Evolutionary conservation across 2,888 invertebrate species (phyloP), one percentile per base, ranked within the genome.

Genomic region (Agrotis ipsilon): DNA sequence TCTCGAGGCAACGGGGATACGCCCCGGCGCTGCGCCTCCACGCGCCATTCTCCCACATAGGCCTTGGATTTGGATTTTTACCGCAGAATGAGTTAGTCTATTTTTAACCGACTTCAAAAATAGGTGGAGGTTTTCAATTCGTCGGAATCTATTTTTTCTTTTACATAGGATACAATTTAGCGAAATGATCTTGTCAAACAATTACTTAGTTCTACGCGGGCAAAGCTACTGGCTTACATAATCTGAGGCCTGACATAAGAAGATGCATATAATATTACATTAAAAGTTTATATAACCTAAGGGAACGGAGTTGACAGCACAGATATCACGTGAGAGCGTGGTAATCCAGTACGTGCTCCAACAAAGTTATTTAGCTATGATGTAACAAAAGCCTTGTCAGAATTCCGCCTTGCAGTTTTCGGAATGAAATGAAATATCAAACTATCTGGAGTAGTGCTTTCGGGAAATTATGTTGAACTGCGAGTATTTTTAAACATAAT

Each of bases 331-430:
- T 48, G 62, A 55, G 43, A 70, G 24, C 77, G 27, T 60, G 43
- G 51, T 78, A 79, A 78, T 68, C 61, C 82, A 51, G 63, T 64
- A 81, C 78, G 79, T 78, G 78, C 52, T 66, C 48, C 32, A 52
- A 59, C 57, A 52, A 81, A 78, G 67, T 81, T 81, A 78, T 72
- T 79, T 68, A 71, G 60, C 48, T 39, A 32, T 67, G 63, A 77
- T 63, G 57, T 62, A 77, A 78, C 81, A 81, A 66, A 62, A 71
- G 61, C 71, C 65, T 55, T 70, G 71, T 59, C 61, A 75, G 60
- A 51, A 59, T n/a, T 49, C 58, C 18, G 27, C n/a, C 43, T 76
- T 80, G 81, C 65, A 77, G 78, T 81, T 81, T 76, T 66, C 52
- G n/a, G 43, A 59, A 63, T 62, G 58, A 11, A 69, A 81, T 70